A percentile compares a stretch with the other conserved stretches of the same genome.
phyloP scores from a whole-genome alignment of 2,113 vertebrate genomes.

The Tautogolabrus adspersus region DNA sequence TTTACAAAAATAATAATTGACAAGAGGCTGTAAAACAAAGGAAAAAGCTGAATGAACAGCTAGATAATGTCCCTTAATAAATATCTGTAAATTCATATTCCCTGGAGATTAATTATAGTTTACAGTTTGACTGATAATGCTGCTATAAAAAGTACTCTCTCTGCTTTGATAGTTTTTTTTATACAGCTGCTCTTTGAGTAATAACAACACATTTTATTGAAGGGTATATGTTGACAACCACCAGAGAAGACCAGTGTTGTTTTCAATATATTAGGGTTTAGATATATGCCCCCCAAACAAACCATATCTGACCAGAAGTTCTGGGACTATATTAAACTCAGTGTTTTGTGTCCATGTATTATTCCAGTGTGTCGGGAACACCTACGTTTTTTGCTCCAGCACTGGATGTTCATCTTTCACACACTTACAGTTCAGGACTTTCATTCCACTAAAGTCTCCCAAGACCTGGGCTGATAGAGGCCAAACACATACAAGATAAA shows the following conservation, averaged over 20 bases:
- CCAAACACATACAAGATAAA: constrained; percentile 50
- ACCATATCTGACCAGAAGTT: neutral
- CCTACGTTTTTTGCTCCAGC: neutral
- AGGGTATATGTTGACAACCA: neutral
- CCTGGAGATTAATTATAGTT: no score
- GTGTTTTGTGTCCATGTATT: neutral
- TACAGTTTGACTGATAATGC: neutral
- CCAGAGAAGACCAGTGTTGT: neutral
- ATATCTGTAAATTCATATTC: neutral
- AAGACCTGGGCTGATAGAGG: constrained; percentile 50
- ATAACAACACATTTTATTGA: neutral
- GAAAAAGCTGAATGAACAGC: no score
- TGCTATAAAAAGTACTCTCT: neutral
- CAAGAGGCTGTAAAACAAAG: no score
- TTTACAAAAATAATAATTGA: neutral
- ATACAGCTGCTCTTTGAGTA: neutral
- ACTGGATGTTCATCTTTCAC: constrained; percentile 9
- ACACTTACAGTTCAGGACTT: constrained; percentile 32
- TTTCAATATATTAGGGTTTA: neutral
- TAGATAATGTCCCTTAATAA: no score
- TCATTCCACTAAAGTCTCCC: constrained; percentile 15
- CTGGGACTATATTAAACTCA: neutral
- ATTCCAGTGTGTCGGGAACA: neutral
- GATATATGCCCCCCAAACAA: neutral
- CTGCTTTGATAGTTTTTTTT: neutral